Evolutionary conservation across 2,113 vertebrate genomes (phyloP).

Genomic region (Lophius piscatorius): DNA sequence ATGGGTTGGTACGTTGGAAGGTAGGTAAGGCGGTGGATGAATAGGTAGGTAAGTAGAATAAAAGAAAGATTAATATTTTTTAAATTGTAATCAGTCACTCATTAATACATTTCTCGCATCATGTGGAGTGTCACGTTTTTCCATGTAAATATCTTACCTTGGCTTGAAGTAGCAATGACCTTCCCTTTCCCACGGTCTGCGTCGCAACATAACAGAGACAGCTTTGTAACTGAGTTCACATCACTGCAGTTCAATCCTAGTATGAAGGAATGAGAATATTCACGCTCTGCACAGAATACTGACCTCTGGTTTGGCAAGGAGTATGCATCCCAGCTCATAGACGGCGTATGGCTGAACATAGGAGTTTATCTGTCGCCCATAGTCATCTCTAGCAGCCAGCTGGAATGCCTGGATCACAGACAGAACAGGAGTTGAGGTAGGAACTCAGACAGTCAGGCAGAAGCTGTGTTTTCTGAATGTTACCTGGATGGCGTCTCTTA

Average conservation of each 20-base stretch:
- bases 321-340: conserved; percentile 95
- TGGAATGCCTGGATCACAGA: conserved; percentile 87
- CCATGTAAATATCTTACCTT: conserved; percentile 83
- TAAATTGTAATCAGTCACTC: too few relatives aligned
- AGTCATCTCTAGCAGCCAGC: conserved; percentile 89
- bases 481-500: conserved; percentile 94
- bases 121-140: background rate
- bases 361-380: conserved; percentile 91
- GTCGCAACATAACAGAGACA: conserved; percentile 45
- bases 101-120: background rate
- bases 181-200: conserved; percentile 92
- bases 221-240: background rate
- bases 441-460: too few relatives aligned
- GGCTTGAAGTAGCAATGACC: conserved; percentile 93
- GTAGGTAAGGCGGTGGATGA: too few relatives aligned
- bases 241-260: background rate
- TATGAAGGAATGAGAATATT: background rate
- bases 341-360: conserved; percentile 94
- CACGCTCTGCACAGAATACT: conserved; percentile 15
- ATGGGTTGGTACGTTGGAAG: too few relatives aligned
- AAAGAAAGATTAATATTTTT: too few relatives aligned
- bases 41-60: too few relatives aligned
- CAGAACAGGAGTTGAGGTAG: background rate
- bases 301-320: conserved; percentile 93
- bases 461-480: background rate